Conservation (phyloP, 2,797 vertebrate species). For the Pipistrellus pipistrellus region DNA sequence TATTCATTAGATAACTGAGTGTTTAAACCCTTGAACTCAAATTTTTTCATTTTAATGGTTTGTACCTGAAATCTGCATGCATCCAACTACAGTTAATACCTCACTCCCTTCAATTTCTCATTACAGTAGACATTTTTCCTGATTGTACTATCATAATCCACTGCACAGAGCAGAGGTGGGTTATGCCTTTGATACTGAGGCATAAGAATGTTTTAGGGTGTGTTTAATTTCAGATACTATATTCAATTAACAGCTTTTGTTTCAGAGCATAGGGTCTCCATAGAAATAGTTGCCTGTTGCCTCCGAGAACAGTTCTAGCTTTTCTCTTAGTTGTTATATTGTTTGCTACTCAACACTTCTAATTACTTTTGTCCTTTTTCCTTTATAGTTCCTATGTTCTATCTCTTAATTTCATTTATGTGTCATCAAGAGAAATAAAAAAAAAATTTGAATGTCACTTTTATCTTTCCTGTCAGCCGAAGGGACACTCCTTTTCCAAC, state of each 20-base stretch:
- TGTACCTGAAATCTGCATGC: neutral
- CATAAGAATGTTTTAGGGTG: neutral
- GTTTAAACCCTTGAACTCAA: neutral
- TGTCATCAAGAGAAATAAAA: constrained; percentile 25
- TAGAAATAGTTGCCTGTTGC: neutral
- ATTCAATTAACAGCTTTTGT: neutral
- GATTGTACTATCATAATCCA: neutral
- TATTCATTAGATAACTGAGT: neutral
- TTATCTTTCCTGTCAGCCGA: neutral
- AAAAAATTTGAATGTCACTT: neutral
- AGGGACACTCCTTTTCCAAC: neutral
- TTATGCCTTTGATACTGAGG: neutral
- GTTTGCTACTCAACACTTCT: neutral
- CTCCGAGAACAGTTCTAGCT: neutral
- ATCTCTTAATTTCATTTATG: neutral
- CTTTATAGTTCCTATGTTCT: neutral
- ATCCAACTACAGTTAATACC: neutral
- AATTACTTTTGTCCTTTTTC: constrained; percentile 46
- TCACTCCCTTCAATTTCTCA: neutral
- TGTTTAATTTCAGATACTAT: neutral
- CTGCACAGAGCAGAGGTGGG: neutral
- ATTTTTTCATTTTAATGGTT: constrained; percentile 43
- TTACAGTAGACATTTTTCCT: neutral
- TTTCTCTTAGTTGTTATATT: neutral
- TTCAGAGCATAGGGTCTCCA: constrained; percentile 10